Evolutionary conservation across 2,113 vertebrate genomes (phyloP), one percentile per base, ranked within the genome.

Genomic region (Piprites chloris): DNA sequence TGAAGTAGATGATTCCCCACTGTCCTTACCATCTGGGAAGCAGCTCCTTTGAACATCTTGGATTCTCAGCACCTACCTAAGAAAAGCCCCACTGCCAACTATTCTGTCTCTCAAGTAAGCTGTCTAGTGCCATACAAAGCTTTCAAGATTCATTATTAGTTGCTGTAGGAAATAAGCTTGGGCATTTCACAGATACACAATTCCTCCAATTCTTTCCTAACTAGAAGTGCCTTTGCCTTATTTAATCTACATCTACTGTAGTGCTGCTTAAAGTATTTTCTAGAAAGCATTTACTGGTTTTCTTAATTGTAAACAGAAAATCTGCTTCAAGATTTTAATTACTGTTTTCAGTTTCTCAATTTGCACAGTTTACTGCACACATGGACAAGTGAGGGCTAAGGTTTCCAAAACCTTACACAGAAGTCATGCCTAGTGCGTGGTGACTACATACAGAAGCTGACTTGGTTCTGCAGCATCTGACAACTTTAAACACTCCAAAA

Each of bases 271-370:
- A 96, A 91, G 46, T 94, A 83, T 90, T 95, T 55, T 94, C 89
- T 74, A 82, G 71, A 82, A 96, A 94, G 21, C 46, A 78, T 91
- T 77, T 94, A 39, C n/a, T 66, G 24, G 63, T 71, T 89, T 87
- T 93, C 90, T 75, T 95, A 85, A 80, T 96, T 96, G 90, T 91
- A 91, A 69, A 14, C n/a, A 66, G 65, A 89, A 94, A 92, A 83
- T 49, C 17, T 80, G 50, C 61, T 91, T 96, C 75, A 86, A 93
- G 49, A 73, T 72, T 88, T 82, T 94, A 39, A 95, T 94, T 85
- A 86, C 41, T 90, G 80, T 27, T 94, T 37, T 46, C 55, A 63
- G 28, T 61, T 91, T 82, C 82, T 96, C 82, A 81, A 66, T 50
- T 47, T 94, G 68, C 49, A n/a, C 59, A 63, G 49, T 78, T 92